Percentiles rank a stretch among this genome's conserved stretches.
Conservation (phyloP, 2,113 vertebrate genomes). For the Leucoraja erinaceus region DNA sequence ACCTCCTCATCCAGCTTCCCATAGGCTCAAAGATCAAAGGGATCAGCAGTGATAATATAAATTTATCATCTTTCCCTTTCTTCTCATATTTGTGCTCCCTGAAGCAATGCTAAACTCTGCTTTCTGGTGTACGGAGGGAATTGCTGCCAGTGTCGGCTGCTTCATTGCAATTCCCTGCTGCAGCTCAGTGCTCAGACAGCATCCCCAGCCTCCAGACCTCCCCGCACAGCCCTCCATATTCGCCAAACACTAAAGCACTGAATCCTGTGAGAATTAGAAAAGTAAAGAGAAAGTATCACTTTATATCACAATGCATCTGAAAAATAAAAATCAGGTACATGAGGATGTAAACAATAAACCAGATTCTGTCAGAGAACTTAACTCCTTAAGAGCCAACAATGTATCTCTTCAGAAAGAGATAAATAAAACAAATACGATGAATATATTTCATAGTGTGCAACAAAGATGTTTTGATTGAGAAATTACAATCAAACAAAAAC, state of each 20-base stretch:
- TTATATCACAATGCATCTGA: neutral
- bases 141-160: conserved; percentile 26
- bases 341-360: conserved; percentile 7
- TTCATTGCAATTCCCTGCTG: conserved; percentile 36
- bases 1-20: conserved; percentile 28
- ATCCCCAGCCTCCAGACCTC: conserved; percentile 10
- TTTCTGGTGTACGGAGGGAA: conserved; percentile 29
- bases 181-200: conserved; percentile 17
- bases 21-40: conserved; percentile 37
- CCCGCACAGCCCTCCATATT: conserved; percentile 11
- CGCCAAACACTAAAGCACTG: conserved; percentile 20
- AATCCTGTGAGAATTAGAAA: conserved; percentile 30
- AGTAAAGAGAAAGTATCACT: conserved; percentile 15
- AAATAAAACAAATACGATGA: neutral
- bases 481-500: neutral
- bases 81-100: conserved; percentile 39
- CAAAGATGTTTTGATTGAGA: neutral
- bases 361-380: neutral
- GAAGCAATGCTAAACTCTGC: conserved; percentile 38
- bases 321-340: neutral
- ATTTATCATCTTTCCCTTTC: conserved; percentile 39
- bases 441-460: neutral
- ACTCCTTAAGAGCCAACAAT: neutral
- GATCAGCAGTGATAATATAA: conserved; percentile 38
- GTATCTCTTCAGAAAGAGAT: neutral